Percentiles rank a stretch among this genome's conserved stretches.
phyloP scores from a whole-genome alignment of 2,113 vertebrate species.

The Urocynchramus pylzowi region DNA sequence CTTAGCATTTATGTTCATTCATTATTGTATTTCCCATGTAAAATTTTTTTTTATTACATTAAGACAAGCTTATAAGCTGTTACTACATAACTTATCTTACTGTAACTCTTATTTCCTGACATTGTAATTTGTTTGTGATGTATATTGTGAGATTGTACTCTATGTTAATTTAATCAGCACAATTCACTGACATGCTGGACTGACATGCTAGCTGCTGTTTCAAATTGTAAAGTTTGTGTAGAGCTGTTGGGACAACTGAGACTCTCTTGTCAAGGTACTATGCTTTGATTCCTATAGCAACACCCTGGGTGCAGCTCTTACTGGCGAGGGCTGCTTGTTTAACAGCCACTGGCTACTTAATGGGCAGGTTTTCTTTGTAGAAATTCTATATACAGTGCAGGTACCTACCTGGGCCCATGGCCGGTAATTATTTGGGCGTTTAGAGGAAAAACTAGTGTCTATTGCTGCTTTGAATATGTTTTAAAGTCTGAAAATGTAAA shows the following conservation, averaged over 20 bases:
- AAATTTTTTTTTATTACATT: conserved; percentile 82
- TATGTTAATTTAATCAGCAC: conserved; percentile 99
- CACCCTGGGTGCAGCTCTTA: conserved; percentile 84
- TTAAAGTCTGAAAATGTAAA: conserved; percentile 99
- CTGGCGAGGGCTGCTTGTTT: conserved; percentile 72
- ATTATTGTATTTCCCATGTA: conserved; percentile 85
- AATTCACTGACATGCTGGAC: conserved; percentile 99
- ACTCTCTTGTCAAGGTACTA: conserved; percentile 87
- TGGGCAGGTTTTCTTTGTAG: conserved; percentile 83
- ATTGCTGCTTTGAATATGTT: conserved; percentile 99
- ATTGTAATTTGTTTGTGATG: conserved; percentile 93
- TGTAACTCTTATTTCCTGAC: conserved; percentile 89
- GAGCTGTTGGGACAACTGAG: conserved; percentile 83
- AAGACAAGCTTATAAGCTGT: conserved; percentile 89
- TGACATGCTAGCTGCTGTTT: conserved; percentile 97
- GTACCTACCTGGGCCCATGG: conserved; percentile 91
- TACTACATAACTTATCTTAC: conserved; percentile 91
- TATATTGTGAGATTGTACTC: conserved; percentile 97
- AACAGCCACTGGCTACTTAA: conserved; percentile 83
- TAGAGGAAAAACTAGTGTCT: conserved; percentile 94
- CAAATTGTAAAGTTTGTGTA: conserved; percentile 82
- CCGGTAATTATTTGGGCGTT: conserved; percentile 91
- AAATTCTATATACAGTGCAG: conserved; percentile 86
- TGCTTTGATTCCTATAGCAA: conserved; percentile 91
- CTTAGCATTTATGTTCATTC: conserved; percentile 81